Conservation (phyloP, 2,888 invertebrate species). For the Polymixis lichenea region DNA sequence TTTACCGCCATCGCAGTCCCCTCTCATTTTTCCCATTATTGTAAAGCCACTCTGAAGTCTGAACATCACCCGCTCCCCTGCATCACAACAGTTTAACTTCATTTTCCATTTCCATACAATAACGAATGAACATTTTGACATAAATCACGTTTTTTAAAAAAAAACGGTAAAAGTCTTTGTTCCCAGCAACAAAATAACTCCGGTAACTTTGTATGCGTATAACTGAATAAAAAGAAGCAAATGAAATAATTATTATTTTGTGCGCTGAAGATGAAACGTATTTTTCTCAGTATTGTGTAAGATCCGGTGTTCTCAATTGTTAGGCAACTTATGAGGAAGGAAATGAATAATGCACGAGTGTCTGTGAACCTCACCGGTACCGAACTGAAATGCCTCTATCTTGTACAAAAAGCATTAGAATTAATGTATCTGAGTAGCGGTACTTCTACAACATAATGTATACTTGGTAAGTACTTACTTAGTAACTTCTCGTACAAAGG, state of each 20-base stretch:
- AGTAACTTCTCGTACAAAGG: background rate
- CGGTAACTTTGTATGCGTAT: slow-evolving; percentile 60
- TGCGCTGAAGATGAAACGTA: slow-evolving; percentile 52
- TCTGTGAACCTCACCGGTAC: slow-evolving; percentile 7
- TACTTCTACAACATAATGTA: background rate
- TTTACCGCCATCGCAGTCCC: background rate
- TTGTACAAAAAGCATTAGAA: slow-evolving; percentile 24
- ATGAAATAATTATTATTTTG: slow-evolving; percentile 70
- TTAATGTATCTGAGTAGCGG: slow-evolving; percentile 6
- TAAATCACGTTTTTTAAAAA: slow-evolving; percentile 59
- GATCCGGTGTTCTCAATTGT: slow-evolving; percentile 26
- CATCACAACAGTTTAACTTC: slow-evolving; percentile 51
- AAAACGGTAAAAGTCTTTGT: slow-evolving; percentile 60
- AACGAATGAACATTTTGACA: slow-evolving; percentile 61
- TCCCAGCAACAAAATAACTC: slow-evolving; percentile 58
- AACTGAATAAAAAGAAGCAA: slow-evolving; percentile 68
- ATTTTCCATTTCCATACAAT: slow-evolving; percentile 53
- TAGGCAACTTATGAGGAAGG: slow-evolving; percentile 62
- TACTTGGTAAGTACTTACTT: background rate
- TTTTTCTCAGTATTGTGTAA: slow-evolving; percentile 59
- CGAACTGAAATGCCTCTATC: slow-evolving; percentile 30
- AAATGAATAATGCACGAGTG: slow-evolving; percentile 66
- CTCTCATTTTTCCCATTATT: slow-evolving; percentile 12
- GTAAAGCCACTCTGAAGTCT: slow-evolving; percentile 31
- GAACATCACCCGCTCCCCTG: slow-evolving; percentile 26